Percentiles rank a stretch among this genome's conserved stretches.
These are phyloP conservation scores for Nomada hirtipes DNA, from an alignment of 2,888 invertebrate genomes.

Conservation along the genomic window DNA sequence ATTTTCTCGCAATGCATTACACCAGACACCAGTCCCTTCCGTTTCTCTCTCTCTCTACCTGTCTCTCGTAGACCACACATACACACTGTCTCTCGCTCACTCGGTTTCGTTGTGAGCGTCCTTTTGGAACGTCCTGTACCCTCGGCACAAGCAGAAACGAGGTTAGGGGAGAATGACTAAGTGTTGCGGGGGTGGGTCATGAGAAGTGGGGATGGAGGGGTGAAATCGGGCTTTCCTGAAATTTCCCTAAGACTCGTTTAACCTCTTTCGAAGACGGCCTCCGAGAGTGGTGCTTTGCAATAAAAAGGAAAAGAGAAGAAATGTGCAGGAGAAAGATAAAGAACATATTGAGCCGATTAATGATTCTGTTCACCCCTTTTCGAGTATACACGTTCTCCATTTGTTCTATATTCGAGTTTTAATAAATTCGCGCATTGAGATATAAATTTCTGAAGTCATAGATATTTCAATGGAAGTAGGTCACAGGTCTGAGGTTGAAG, in stretches of 20 bases:
- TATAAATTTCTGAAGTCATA: too few species aligned
- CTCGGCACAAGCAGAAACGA: constrained; percentile 67
- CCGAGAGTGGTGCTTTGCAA: constrained; percentile 4
- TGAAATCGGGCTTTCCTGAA: constrained; percentile 62
- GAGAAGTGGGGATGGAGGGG: constrained; percentile 37
- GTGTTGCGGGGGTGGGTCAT: constrained; percentile 68
- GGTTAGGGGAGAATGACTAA: constrained; percentile 78
- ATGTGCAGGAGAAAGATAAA: not conserved
- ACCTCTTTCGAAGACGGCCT: constrained; percentile 52
- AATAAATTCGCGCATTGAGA: too few species aligned
- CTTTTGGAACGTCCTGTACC: constrained; percentile 68
- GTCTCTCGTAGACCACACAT: not conserved
- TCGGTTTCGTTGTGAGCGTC: not conserved
- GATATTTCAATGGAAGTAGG: too few species aligned
- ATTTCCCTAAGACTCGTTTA: constrained; percentile 69
- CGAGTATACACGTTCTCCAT: too few species aligned
- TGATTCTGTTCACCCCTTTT: too few species aligned
- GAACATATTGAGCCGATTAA: not conserved
- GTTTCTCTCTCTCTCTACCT: not conserved
- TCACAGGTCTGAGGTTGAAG: too few species aligned
- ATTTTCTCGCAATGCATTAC: constrained; percentile 62
- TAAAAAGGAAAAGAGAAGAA: not conserved
- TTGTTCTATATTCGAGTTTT: too few species aligned
- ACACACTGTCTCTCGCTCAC: not conserved
- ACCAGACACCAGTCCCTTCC: constrained; percentile 4